Percentiles rank a stretch among this genome's conserved stretches.
Conservation (phyloP, 2,113 vertebrate genomes). For the Polypterus senegalus region DNA sequence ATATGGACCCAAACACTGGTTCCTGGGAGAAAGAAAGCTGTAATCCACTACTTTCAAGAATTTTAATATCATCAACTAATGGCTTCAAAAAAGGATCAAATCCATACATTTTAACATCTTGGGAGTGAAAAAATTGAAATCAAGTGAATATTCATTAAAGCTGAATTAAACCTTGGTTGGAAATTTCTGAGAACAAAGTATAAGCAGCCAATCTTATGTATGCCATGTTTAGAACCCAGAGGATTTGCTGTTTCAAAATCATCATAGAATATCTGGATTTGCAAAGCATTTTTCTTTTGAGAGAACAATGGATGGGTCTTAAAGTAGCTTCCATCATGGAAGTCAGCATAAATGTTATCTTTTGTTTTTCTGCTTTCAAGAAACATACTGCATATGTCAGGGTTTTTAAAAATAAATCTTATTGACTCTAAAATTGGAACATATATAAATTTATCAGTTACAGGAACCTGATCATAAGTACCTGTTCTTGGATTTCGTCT, state of each 20-base stretch:
- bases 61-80: conserved; percentile 7
- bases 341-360: conserved; percentile 12
- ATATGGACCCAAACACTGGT: too few species aligned
- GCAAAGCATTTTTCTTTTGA: conserved; percentile 8
- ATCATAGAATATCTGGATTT: neutral
- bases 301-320: too few species aligned
- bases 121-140: conserved; percentile 15
- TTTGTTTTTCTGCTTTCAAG: conserved; percentile 1
- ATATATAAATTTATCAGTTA: conserved; percentile 20
- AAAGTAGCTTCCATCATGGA: too few species aligned
- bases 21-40: conserved; percentile 4
- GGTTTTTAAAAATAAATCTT: conserved; percentile 17
- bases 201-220: conserved; percentile 14
- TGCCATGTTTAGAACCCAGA: neutral
- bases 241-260: neutral
- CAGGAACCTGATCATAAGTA: conserved; percentile 12
- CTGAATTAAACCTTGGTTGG: conserved; percentile 9
- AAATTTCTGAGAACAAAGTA: conserved; percentile 17
- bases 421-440: conserved; percentile 17
- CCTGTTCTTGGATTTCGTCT: conserved; percentile 15
- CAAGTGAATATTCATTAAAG: conserved; percentile 13
- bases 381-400: conserved; percentile 6
- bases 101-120: conserved; percentile 16
- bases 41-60: conserved; percentile 9
- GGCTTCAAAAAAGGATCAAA: conserved; percentile 15